Evolutionary conservation across 2,113 vertebrate genomes (phyloP), one percentile per base, ranked within the genome.

Genomic region (Hippolais icterina): DNA sequence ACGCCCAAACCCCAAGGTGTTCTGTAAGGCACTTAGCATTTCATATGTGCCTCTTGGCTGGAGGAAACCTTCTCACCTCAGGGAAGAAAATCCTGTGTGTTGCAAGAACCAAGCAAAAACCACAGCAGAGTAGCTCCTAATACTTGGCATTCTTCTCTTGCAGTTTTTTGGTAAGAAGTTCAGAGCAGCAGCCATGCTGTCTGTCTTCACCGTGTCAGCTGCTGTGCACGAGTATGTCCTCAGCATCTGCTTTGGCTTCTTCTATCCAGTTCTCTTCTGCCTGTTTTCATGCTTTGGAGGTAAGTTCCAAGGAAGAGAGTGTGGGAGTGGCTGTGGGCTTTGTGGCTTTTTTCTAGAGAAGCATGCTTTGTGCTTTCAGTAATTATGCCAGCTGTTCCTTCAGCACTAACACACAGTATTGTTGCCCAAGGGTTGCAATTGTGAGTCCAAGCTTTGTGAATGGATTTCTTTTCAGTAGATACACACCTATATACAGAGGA

Each of bases 281-380:
- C 97, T 99, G 94, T 99, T 99, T 65, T 98, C 99, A 96, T 99
- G 99, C 95, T 99, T 99, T 95, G 99, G 99, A 98, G 98, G 99
- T 99, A 98, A 99, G 99, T 97, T 33, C 37, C 44, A 37, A 46
- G 72, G 72, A 77, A n/a, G 33, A 61, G n/a, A 31, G 9, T 14
- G 9, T 42, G n/a, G 46, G 29, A 76, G 20, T 66, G 64, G 19
- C 61, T 93, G 44, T 76, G 72, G 72, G 16, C 1, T 83, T 71
- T 64, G 47, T 60, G 41, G 23, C 33, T 20, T 9, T 9, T 18
- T 60, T 66, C 59, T 21, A 29, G 39, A 35, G 29, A 56, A 60
- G 37, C 20, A 5, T 37, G 14, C 11, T 66, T 54, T 76, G 25
- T 31, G 17, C 31, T 66, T 80, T 25, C 61, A 49, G 2, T 60